Conservation (phyloP, 2,888 invertebrate species). For the Hypomecis punctinalis region DNA sequence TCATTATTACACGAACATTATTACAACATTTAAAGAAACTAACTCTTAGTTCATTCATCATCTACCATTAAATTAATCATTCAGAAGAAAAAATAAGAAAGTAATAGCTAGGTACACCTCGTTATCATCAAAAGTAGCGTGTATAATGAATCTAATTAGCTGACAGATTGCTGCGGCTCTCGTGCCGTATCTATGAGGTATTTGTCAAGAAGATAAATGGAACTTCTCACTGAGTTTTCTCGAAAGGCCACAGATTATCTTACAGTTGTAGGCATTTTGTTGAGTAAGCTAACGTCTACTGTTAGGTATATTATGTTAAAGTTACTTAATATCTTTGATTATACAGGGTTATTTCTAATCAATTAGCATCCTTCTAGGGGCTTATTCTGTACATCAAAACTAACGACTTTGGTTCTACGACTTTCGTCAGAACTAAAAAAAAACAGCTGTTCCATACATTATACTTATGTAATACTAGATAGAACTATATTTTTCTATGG, state of each 20-base stretch:
- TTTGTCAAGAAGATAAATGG: constrained; percentile 38
- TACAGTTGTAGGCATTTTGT: constrained; percentile 5
- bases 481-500: too few species aligned
- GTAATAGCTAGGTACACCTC: neutral
- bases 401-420: too few species aligned
- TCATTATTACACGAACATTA: too few species aligned
- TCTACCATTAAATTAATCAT: neutral
- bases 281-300: neutral
- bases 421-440: too few species aligned
- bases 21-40: constrained; percentile 17
- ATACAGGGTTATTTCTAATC: too few species aligned
- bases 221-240: constrained; percentile 15
- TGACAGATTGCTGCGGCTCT: constrained; percentile 31
- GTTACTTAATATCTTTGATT: too few species aligned
- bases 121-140: constrained; percentile 23
- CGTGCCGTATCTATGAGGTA: constrained; percentile 23
- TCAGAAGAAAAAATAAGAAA: constrained; percentile 14
- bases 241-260: constrained; percentile 1
- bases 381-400: too few species aligned
- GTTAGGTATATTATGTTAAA: too few species aligned
- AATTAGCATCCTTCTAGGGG: too few species aligned
- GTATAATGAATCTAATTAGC: constrained; percentile 39
- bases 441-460: too few species aligned
- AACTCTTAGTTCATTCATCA: neutral
- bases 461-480: too few species aligned